Base-by-base conservation (phyloP, 1,140 invertebrate genomes). In the Phymorhynchus buccinoides region DNA sequence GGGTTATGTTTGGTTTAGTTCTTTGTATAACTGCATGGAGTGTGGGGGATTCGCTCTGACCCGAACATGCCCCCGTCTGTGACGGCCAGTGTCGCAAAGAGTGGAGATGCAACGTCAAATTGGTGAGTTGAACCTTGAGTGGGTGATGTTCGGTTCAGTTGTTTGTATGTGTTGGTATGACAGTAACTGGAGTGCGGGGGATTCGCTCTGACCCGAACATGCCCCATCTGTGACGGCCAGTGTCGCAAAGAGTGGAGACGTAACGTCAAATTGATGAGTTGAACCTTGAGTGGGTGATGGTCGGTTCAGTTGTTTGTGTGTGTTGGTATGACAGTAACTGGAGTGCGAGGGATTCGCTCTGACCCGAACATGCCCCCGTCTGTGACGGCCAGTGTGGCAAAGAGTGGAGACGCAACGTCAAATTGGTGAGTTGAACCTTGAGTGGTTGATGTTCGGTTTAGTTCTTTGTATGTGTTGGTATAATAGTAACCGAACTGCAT, bases 281-380 rank as follows among this genome's bases (percentile, higher is more conserved):
- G 48, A n/a, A n/a, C n/a, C n/a, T n/a, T n/a, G n/a, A n/a, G n/a
- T n/a, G n/a, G n/a, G n/a, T n/a, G n/a, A n/a, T n/a, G n/a, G n/a
- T n/a, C n/a, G n/a, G n/a, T n/a, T n/a, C n/a, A n/a, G n/a, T 48
- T 18, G 7, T 48, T 48, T 48, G 44, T 18, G 44, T 48, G 44
- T 48, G 44, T 18, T 48, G 44, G 44, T 48, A 6, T 48, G 44
- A 18, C 44, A 18, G 18, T 48, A 18, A 48, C 44, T 48, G n/a
- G 96, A 97, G 92, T 97, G 96, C 91, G 96, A 96, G 62, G 96
- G 96, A 77, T 97, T 96, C 89, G 96, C 96, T 48, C 93, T 97
- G 87, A 94, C 95, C 85, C 94, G 96, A 87, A 96, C 96, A 4
- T 97, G 96, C 90, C 96, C n/a, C 96, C 22, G 92, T 95, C 0